These are phyloP conservation scores for Calyptommatus sinebrachiatus DNA, from an alignment of 2,113 vertebrate genomes.

Conservation along the genomic window DNA sequence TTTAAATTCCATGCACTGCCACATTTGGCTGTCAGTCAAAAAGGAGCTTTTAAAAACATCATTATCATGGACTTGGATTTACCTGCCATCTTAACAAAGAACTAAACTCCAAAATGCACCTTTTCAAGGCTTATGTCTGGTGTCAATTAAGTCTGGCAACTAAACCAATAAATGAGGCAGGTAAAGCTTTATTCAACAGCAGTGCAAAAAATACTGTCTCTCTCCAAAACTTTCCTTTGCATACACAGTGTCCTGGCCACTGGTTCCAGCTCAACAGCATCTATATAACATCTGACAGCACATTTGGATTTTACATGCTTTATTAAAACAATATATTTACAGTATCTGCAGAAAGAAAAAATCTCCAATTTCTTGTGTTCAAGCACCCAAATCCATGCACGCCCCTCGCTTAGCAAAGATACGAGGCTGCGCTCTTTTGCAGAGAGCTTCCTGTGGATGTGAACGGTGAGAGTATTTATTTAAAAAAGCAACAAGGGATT, in stretches of 20 bases:
- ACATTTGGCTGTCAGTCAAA: background rate
- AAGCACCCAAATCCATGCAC: conserved; percentile 63
- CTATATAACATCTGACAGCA: conserved; percentile 80
- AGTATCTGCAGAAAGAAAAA: conserved; percentile 86
- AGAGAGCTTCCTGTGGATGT: conserved; percentile 66
- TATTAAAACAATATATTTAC: conserved; percentile 99
- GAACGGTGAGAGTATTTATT: conserved; percentile 65
- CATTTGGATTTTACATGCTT: conserved; percentile 95
- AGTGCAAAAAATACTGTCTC: conserved; percentile 26
- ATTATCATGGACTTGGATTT: conserved; percentile 5
- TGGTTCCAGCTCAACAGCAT: conserved; percentile 63
- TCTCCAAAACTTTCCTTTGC: conserved; percentile 32
- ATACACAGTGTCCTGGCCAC: conserved; percentile 35
- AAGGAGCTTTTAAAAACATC: conserved; percentile 18
- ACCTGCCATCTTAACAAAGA: conserved; percentile 12
- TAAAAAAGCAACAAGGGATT: conserved; percentile 71
- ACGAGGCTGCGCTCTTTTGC: conserved; percentile 66
- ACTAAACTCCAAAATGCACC: conserved; percentile 54
- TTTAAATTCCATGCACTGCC: background rate
- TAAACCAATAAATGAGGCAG: conserved; percentile 22
- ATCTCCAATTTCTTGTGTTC: conserved; percentile 69
- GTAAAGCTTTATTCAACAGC: background rate
- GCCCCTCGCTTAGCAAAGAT: conserved; percentile 54
- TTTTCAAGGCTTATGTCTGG: conserved; percentile 40
- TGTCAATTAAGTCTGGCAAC: conserved; percentile 31